Conservation (phyloP, 2,113 vertebrate species). For the Acinonyx jubatus region DNA sequence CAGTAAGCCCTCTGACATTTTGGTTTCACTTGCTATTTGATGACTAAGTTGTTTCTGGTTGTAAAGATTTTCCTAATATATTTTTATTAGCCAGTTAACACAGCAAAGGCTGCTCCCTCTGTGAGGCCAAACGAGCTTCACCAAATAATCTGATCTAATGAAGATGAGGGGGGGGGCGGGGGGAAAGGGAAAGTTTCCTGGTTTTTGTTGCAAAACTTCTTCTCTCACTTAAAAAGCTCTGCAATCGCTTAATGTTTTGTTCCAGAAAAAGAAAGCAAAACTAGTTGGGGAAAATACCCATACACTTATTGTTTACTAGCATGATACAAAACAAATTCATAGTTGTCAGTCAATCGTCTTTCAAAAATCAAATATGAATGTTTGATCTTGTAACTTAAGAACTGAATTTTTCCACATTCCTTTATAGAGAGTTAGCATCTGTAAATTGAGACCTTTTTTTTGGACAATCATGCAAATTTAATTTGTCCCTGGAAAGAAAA, state of each 20-base stretch:
- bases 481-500: conserved; percentile 80
- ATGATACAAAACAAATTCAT: conserved; percentile 64
- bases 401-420: conserved; percentile 73
- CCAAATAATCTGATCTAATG: conserved; percentile 57
- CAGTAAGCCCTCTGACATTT: not conserved
- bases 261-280: conserved; percentile 74
- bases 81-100: conserved; percentile 69
- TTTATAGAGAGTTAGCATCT: conserved; percentile 77
- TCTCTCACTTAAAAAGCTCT: conserved; percentile 52
- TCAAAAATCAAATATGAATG: conserved; percentile 68
- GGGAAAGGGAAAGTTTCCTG: not conserved
- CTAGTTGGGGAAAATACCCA: conserved; percentile 47
- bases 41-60: conserved; percentile 59
- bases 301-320: conserved; percentile 46
- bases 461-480: conserved; percentile 80
- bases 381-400: conserved; percentile 75
- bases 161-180: not conserved
- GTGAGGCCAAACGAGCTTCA: conserved; percentile 39
- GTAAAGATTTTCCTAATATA: conserved; percentile 58
- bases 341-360: conserved; percentile 50
- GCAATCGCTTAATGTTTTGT: conserved; percentile 52
- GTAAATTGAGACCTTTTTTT: conserved; percentile 76
- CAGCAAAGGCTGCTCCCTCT: not conserved
- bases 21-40: conserved; percentile 39
- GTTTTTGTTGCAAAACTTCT: conserved; percentile 59